These are phyloP conservation scores for Carettochelys insculpta DNA, from an alignment of 2,113 vertebrate genomes.

Conservation along the genomic window DNA sequence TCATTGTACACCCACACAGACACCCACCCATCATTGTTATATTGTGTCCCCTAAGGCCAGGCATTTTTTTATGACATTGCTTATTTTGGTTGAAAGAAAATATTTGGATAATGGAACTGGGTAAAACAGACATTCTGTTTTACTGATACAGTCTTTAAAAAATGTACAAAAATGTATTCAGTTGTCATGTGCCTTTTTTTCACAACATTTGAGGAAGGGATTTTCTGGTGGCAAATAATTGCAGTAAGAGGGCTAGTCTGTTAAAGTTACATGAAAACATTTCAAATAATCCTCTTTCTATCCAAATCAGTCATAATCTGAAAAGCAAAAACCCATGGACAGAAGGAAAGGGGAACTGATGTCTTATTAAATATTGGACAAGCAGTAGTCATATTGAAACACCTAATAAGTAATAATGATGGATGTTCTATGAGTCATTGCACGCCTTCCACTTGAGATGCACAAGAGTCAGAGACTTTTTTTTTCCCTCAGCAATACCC, in stretches of 20 bases:
- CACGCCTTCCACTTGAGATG: not conserved
- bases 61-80: not conserved
- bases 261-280: not conserved
- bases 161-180: constrained; percentile 4
- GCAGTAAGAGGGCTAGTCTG: not conserved
- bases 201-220: not conserved
- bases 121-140: not conserved
- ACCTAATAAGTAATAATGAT: not conserved
- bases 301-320: not conserved
- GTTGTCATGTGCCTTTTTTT: not conserved
- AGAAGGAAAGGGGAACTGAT: not conserved
- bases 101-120: not conserved
- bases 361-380: not conserved
- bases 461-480: not conserved
- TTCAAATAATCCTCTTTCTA: not conserved
- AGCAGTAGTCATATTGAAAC: not conserved
- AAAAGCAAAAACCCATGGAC: not conserved
- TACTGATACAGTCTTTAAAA: not conserved
- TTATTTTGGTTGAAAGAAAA: not conserved
- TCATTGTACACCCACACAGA: not conserved
- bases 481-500: not conserved
- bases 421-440: not conserved
- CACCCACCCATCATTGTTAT: not conserved
- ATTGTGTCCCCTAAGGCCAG: not conserved
- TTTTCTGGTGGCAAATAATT: not conserved